Conservation (phyloP, 2,113 vertebrate genomes). For the Chrysochloris asiatica region DNA sequence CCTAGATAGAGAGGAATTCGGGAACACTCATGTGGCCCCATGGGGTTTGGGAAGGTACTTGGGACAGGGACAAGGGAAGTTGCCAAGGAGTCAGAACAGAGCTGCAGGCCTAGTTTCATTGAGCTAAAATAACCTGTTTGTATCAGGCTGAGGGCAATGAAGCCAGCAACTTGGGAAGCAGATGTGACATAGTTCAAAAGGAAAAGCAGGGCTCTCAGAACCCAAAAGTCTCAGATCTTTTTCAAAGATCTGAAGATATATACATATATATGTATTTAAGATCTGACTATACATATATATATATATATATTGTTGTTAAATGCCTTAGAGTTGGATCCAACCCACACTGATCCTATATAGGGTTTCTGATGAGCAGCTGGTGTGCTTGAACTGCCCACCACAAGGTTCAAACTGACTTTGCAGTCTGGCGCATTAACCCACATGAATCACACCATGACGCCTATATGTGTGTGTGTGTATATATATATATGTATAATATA, state of each 20-base stretch:
- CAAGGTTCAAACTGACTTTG: too few species aligned
- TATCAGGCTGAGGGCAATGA: accelerated
- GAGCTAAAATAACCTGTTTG: not conserved
- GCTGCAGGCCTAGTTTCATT: not conserved
- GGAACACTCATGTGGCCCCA: not conserved
- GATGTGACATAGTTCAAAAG: not conserved
- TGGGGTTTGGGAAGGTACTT: not conserved
- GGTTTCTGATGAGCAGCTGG: too few species aligned
- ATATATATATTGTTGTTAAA: too few species aligned
- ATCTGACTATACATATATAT: too few species aligned
- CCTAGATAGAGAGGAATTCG: not conserved
- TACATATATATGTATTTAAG: too few species aligned
- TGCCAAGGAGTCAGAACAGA: not conserved
- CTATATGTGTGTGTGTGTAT: too few species aligned
- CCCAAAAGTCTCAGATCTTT: not conserved
- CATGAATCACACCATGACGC: too few species aligned
- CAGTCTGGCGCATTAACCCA: too few species aligned
- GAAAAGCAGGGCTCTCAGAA: not conserved
- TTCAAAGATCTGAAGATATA: not conserved
- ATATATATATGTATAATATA: too few species aligned
- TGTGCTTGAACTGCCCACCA: too few species aligned
- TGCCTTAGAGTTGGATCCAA: too few species aligned
- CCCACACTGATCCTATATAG: too few species aligned
- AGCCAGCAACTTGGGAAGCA: not conserved
- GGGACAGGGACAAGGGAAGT: not conserved